phyloP scores from a whole-genome alignment of 1,140 invertebrate species.

The Euschistus heros region DNA sequence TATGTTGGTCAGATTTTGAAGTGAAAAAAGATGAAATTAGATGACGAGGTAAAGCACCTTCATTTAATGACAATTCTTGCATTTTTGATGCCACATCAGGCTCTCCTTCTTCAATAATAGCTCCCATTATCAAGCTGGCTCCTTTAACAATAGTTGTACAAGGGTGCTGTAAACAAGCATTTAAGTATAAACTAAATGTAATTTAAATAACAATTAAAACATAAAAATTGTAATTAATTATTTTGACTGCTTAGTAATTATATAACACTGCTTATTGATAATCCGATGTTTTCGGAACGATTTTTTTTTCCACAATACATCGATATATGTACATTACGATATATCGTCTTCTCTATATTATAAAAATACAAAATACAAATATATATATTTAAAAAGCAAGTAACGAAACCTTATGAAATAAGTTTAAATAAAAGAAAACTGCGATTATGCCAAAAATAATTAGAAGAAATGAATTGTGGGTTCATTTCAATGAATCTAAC shows the following conservation, averaged over 20 bases:
- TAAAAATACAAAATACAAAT: not conserved
- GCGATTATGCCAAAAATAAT: no score
- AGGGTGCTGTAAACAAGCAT: conserved; percentile 58
- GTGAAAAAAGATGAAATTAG: conserved; percentile 85
- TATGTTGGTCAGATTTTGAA: conserved; percentile 57
- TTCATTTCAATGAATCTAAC: no score
- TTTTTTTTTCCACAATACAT: no score
- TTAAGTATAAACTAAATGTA: conserved; percentile 16
- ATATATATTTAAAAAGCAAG: not conserved
- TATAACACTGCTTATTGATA: no score
- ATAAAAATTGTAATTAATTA: no score
- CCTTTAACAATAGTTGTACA: conserved; percentile 97
- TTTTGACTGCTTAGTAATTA: no score
- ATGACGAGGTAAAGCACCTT: conserved; percentile 93
- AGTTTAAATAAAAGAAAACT: no score
- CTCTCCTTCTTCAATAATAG: conserved; percentile 94
- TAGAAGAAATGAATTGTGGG: no score
- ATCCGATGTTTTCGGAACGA: no score
- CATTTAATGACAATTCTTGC: conserved; percentile 91
- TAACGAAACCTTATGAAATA: not conserved
- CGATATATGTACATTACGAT: no score
- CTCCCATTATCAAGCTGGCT: conserved; percentile 91
- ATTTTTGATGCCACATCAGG: conserved; percentile 81
- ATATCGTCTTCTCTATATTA: no score
- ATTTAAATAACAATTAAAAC: not conserved